These are phyloP conservation scores for Goniozus legneri DNA, from an alignment of 1,140 invertebrate genomes.

Conservation along the genomic window DNA sequence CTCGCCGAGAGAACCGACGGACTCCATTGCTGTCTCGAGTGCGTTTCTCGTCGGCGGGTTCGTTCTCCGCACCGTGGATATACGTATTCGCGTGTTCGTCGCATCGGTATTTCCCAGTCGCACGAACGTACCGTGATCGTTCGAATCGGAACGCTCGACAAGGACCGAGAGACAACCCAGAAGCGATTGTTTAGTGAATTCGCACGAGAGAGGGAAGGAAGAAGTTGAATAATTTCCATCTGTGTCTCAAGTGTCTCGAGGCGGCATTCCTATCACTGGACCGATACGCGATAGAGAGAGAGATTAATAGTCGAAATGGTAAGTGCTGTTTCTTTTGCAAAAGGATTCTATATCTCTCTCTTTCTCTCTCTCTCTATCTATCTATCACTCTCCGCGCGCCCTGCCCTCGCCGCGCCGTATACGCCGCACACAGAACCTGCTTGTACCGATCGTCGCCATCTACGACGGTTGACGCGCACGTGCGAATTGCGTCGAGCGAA, in stretches of 20 bases:
- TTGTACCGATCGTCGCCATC: too few species aligned
- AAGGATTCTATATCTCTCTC: slow-evolving; percentile 1
- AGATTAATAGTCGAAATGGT: slow-evolving; percentile 20
- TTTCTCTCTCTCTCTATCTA: slow-evolving; percentile 2
- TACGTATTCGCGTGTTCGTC: too few species aligned
- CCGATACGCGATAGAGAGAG: slow-evolving; percentile 7
- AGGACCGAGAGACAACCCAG: too few species aligned
- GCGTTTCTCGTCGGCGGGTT: slow-evolving; percentile 40
- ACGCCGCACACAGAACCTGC: neutral
- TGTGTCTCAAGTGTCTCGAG: slow-evolving; percentile 20
- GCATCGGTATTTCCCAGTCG: too few species aligned
- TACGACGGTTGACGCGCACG: slow-evolving; percentile 21
- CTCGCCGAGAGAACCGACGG: slow-evolving; percentile 35
- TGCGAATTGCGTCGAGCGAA: too few species aligned
- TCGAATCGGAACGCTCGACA: too few species aligned
- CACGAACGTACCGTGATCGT: too few species aligned
- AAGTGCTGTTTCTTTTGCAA: slow-evolving; percentile 20
- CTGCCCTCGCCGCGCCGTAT: neutral
- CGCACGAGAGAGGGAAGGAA: too few species aligned
- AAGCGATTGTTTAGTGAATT: too few species aligned
- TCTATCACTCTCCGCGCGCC: neutral
- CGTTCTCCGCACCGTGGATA: too few species aligned
- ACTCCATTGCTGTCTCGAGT: slow-evolving; percentile 49
- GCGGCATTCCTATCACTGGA: slow-evolving; percentile 10
- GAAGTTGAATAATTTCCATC: slow-evolving; percentile 14